phyloP scores from a whole-genome alignment of 2,888 invertebrate genomes.

The Nezara viridula region DNA sequence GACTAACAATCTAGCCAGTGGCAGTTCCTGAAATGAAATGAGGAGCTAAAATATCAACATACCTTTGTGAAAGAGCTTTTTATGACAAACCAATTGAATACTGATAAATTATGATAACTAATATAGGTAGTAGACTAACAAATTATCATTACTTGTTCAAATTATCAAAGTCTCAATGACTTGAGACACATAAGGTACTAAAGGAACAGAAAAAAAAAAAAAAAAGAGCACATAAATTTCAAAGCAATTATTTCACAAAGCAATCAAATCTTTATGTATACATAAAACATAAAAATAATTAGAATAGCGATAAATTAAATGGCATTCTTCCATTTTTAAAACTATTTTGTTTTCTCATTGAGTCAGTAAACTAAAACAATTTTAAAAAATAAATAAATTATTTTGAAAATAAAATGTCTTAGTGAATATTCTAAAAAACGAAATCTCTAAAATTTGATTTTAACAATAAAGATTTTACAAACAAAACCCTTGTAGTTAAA shows the following conservation, averaged over 20 bases:
- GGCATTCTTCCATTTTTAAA: not conserved
- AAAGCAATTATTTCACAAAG: not conserved
- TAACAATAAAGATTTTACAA: too few relatives aligned
- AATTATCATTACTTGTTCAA: not conserved
- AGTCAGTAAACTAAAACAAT: not conserved
- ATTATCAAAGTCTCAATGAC: too few relatives aligned
- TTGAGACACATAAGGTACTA: not conserved
- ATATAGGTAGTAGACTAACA: not conserved
- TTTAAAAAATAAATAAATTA: not conserved
- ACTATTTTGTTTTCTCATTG: not conserved
- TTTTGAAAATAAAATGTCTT: not conserved
- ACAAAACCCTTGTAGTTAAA: too few relatives aligned
- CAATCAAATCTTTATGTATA: not conserved
- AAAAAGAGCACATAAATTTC: not conserved
- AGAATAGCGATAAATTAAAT: not conserved
- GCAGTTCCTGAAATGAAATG: not conserved
- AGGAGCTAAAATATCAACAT: not conserved
- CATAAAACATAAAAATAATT: not conserved
- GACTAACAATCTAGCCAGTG: not conserved
- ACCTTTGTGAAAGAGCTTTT: conserved; percentile 26
- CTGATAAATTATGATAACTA: conserved; percentile 44
- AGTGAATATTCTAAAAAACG: too few relatives aligned
- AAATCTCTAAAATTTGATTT: not conserved
- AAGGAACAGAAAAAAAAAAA: not conserved
- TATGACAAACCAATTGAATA: conserved; percentile 40